phyloP scores from a whole-genome alignment of 2,888 invertebrate species.

The Merodon equestris region DNA sequence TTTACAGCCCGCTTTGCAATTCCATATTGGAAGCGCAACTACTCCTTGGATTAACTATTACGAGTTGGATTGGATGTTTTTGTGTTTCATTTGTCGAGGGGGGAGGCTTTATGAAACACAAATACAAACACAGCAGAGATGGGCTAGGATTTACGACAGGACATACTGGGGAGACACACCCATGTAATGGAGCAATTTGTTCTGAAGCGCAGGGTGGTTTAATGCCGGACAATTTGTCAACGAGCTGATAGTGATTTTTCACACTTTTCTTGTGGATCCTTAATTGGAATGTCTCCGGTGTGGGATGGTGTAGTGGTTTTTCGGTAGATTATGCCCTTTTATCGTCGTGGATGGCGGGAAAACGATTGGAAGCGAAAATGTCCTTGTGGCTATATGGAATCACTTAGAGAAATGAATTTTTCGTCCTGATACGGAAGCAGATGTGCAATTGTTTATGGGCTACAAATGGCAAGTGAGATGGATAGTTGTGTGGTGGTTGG shows the following conservation, averaged over 20 bases:
- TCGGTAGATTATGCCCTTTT: conserved; percentile 26
- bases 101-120: too few species aligned
- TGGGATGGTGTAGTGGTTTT: conserved; percentile 22
- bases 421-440: neutral
- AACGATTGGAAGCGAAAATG: too few species aligned
- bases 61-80: conserved; percentile 33
- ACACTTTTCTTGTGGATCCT: conserved; percentile 61
- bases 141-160: too few species aligned
- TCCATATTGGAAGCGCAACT: conserved; percentile 55
- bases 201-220: conserved; percentile 40
- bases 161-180: conserved; percentile 45
- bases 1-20: conserved; percentile 34
- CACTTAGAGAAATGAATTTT: conserved; percentile 61
- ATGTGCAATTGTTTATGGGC: too few species aligned
- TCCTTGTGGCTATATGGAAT: conserved; percentile 19
- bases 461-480: too few species aligned
- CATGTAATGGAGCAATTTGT: conserved; percentile 62
- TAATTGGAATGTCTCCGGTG: conserved; percentile 62
- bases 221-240: conserved; percentile 65
- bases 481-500: too few species aligned
- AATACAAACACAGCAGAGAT: too few species aligned
- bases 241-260: conserved; percentile 66
- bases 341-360: neutral
- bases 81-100: conserved; percentile 28
- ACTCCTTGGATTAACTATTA: conserved; percentile 51